A percentile compares a stretch with the other conserved stretches of the same genome.
These are phyloP conservation scores for Aethes cnicana DNA, from an alignment of 2,888 invertebrate genomes.

Conservation along the genomic window DNA sequence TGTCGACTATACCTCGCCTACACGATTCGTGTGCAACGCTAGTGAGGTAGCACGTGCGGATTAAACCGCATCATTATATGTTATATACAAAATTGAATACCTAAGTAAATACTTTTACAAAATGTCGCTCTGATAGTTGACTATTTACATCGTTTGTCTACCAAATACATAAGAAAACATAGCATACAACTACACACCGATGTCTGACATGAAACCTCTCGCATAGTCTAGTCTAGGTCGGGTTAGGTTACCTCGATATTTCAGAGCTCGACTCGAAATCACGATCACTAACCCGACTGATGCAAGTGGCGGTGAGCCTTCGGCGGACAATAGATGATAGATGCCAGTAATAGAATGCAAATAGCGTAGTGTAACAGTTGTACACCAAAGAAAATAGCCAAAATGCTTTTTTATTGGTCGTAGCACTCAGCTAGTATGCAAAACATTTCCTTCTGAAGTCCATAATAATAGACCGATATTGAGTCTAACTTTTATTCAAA, in stretches of 20 bases:
- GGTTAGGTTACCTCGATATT: too few species aligned
- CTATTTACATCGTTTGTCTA: conserved; percentile 19
- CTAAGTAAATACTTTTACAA: conserved; percentile 46
- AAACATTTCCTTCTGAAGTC: neutral
- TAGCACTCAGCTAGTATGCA: neutral
- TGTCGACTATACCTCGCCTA: neutral
- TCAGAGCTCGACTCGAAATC: too few species aligned
- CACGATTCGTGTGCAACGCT: neutral
- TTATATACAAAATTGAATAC: conserved; percentile 50
- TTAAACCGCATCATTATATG: conserved; percentile 20
- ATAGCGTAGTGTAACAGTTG: neutral
- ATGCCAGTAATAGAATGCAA: neutral
- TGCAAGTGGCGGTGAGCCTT: too few species aligned
- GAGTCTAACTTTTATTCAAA: neutral
- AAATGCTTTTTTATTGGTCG: conserved; percentile 10
- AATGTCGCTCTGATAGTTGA: conserved; percentile 53
- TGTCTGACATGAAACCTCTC: too few species aligned
- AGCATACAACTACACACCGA: conserved; percentile 7
- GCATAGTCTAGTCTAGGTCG: too few species aligned
- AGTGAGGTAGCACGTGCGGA: conserved; percentile 15
- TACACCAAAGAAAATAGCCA: conserved; percentile 4
- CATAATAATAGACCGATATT: neutral
- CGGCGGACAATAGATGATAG: conserved; percentile 5
- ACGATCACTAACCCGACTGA: too few species aligned
- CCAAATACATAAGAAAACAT: neutral